Base-by-base conservation (phyloP, 92 coral and sea anemone genomes). In the Epizoanthus ramosus region DNA sequence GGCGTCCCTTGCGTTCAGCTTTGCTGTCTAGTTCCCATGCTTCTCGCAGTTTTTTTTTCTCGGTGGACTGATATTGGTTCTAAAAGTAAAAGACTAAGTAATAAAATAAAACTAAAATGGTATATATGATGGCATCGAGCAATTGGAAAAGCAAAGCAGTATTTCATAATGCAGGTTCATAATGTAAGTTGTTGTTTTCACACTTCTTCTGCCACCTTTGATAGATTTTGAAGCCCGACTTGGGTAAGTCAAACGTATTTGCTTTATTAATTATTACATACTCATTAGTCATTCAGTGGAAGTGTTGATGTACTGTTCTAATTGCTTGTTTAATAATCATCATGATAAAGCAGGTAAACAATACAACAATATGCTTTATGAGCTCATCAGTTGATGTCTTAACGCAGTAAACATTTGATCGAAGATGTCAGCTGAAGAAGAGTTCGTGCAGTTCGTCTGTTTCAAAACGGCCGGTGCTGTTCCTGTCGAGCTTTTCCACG, bases 401-500 rank as follows among this genome's bases (percentile, higher is more conserved):
- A 50, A 50, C 14, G 54, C 1, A 47, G 54, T 50, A 9, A 50
- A 10, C 14, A 50, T 50, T 50, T 50, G 54, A 50, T 50, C 54
- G 73, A 23, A 82, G 31, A 83, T 75, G 65, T 63, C 80, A 12
- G 71, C 77, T 58, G 57, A 79, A 39, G 91, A 84, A 39, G 87
- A 88, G 50, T 87, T 68, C 70, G 99, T 88, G 3, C 99, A 97
- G 87, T 94, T 97, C 68, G 96, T 94, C 3, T 81, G 90, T 54
- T 94, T 97, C 75, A 90, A 87, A 64, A 79, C 99, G 17, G 90
- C 86, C 1, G 92, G 90, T 15, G 21, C 75, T 13, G 74, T 94
- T 63, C 87, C 95, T 6, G 75, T 86, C 28, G 99, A 97, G 35
- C 85, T 94, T 71, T 94, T 97, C 60, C 99, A 97, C 80, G 93